These are phyloP conservation scores for Lerista edwardsae DNA, from an alignment of 2,797 vertebrate genomes.

Conservation along the genomic window DNA sequence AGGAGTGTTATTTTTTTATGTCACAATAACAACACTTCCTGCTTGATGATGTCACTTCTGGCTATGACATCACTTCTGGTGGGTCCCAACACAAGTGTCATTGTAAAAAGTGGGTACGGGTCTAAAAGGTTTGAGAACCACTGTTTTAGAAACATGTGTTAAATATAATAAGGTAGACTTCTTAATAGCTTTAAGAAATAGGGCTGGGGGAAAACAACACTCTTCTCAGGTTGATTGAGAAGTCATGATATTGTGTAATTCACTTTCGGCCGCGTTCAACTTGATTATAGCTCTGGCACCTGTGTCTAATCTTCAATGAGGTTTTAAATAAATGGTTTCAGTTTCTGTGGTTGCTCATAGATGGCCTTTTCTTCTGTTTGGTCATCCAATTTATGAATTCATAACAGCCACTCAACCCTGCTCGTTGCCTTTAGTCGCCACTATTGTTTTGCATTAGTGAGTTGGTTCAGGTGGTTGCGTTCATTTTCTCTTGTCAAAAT, in stretches of 20 bases:
- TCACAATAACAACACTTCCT: too few relatives aligned
- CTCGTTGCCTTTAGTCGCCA: conserved; percentile 10
- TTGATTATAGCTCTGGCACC: neutral
- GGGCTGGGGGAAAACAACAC: too few relatives aligned
- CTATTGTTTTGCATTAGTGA: neutral
- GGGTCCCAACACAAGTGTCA: too few relatives aligned
- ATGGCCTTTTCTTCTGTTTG: conserved; percentile 4
- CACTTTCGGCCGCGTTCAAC: neutral
- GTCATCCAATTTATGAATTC: conserved; percentile 10
- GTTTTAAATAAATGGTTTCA: conserved; percentile 26
- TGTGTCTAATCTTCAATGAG: conserved; percentile 33
- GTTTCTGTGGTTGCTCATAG: conserved; percentile 31
- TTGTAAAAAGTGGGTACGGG: too few relatives aligned
- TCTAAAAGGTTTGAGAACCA: too few relatives aligned
- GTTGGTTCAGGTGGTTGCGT: conserved; percentile 3
- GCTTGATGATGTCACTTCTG: too few relatives aligned
- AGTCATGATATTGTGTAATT: neutral
- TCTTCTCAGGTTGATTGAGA: neutral
- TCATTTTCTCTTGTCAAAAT: conserved; percentile 12
- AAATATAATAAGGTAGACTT: neutral
- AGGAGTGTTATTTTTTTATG: too few relatives aligned
- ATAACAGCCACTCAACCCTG: neutral
- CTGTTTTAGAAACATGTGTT: neutral
- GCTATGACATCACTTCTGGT: too few relatives aligned
- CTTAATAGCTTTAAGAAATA: neutral